Base-by-base conservation (phyloP, 1,140 invertebrate genomes). In the Ooceraea biroi region DNA sequence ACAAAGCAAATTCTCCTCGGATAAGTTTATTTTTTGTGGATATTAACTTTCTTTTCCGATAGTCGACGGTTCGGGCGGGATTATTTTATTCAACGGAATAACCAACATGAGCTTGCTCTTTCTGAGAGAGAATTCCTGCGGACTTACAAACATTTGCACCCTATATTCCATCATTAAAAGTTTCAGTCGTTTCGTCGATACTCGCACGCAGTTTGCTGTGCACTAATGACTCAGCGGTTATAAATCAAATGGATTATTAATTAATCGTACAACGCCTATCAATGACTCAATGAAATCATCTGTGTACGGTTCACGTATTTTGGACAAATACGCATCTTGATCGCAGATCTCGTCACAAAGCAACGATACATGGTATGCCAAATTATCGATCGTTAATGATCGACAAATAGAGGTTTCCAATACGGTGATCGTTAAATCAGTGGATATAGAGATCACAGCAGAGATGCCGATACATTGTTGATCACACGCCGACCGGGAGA, bases 211-310 rank as follows among this genome's bases (percentile, higher is more conserved):
- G 44, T 72, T 80, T 69, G 58, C 82, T 55, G 73, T 60, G 22
- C 14, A 22, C 22, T 27, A 60, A 25, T 86, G 63, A 87, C 12
- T 87, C 69, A 87, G 69, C 55, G 19, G 10, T 10, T 25, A 44
- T 58, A 44, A 86, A 87, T 87, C 85, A 83, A 50, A 69, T 44
- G n/a, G 44, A 17, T 65, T 25, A 78, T 55, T 78, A 55, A 87
- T 87, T 66, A 65, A 83, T 86, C 61, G 46, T 22, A 69, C 27
- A n/a, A 17, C n/a, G 55, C 48, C 86, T 76, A 76, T 86, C 84
- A 55, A 44, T 74, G 61, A 83, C 52, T 86, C 77, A 68, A 52
- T 50, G 50, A 85, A 85, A 85, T 87, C 72, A 78, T 78, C 30
- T 36, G 36, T 7, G 58, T 41, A 74, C 41, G 48, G 48, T 57